Evolutionary conservation across 2,113 vertebrate genomes (phyloP).

Genomic region (Calyptommatus sinebrachiatus): DNA sequence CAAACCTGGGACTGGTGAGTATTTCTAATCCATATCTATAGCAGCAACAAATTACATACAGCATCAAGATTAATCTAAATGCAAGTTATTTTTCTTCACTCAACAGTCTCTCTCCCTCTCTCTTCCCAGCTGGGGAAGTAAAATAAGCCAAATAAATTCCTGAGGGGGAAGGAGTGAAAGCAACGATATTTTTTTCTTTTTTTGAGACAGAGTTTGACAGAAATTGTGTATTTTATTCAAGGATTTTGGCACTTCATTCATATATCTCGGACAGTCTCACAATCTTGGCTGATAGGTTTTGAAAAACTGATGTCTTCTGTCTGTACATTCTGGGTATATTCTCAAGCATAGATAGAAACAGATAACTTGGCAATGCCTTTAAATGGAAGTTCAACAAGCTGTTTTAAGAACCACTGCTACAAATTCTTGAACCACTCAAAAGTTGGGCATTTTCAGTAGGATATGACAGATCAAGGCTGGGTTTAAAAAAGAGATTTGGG

Average conservation of each 20-base stretch:
- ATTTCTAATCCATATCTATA: conserved; percentile 6
- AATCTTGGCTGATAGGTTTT: background rate
- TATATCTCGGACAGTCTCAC: background rate
- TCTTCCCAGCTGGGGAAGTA: background rate
- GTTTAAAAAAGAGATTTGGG: background rate
- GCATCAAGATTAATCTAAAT: background rate
- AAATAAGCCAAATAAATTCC: conserved; percentile 2
- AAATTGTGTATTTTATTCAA: background rate
- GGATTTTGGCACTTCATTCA: background rate
- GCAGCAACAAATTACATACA: background rate
- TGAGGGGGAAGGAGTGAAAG: background rate
- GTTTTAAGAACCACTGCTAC: background rate
- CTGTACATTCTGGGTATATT: background rate
- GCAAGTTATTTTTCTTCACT: background rate
- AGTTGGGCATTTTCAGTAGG: background rate
- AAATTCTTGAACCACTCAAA: background rate
- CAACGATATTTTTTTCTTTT: background rate
- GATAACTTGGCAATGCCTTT: no score
- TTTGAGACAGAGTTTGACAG: background rate
- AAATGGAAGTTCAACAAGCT: background rate
- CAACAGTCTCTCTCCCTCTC: background rate
- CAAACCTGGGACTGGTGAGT: background rate
- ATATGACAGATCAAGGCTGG: background rate
- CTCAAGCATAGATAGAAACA: background rate
- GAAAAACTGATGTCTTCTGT: background rate